Evolutionary conservation across 1,140 invertebrate genomes (phyloP).

Genomic region (Oreohelix idahoensis): DNA sequence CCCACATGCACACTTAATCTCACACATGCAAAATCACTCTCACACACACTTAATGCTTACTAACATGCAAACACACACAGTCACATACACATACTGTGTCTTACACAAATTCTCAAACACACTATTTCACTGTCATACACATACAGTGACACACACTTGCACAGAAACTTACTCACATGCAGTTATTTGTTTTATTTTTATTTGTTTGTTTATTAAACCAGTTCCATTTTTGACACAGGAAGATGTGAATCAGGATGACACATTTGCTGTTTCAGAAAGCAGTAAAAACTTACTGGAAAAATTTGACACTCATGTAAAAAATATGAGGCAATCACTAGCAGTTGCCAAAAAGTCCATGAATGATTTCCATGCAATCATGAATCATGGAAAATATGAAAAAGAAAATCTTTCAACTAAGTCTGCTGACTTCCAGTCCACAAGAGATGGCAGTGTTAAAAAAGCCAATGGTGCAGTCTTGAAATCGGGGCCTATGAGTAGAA

Average conservation of each 20-base stretch:
- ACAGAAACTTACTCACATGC: too few relatives aligned
- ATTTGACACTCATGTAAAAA: neutral
- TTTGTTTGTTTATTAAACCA: too few relatives aligned
- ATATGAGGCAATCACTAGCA: neutral
- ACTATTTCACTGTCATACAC: too few relatives aligned
- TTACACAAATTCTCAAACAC: too few relatives aligned
- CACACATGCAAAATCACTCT: too few relatives aligned
- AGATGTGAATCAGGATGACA: neutral
- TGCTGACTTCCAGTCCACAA: neutral
- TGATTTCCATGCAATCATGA: neutral
- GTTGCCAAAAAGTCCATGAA: neutral
- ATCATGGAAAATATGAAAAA: neutral
- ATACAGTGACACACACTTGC: too few relatives aligned
- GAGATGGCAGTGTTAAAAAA: neutral
- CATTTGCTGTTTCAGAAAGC: too few relatives aligned
- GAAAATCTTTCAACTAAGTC: neutral
- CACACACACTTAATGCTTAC: too few relatives aligned
- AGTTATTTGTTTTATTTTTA: too few relatives aligned
- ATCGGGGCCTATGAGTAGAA: neutral
- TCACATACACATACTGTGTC: too few relatives aligned
- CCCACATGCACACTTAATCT: too few relatives aligned
- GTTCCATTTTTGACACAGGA: neutral
- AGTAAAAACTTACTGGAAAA: neutral
- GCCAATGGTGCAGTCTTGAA: neutral
- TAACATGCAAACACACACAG: too few relatives aligned